These are phyloP conservation scores for Xenopus borealis DNA, from an alignment of 2,113 vertebrate genomes.

Conservation along the genomic window DNA sequence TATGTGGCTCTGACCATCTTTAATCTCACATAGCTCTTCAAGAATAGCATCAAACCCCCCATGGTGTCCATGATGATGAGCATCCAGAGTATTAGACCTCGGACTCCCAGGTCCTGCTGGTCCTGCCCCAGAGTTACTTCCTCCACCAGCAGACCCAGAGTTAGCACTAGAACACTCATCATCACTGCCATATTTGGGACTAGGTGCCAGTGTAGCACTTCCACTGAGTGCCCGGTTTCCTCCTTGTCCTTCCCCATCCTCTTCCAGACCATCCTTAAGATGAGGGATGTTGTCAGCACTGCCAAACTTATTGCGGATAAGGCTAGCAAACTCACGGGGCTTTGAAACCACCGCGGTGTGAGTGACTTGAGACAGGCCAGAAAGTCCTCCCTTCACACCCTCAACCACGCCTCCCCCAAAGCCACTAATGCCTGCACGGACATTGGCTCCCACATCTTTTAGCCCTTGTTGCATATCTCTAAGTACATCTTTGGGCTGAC, in stretches of 20 bases:
- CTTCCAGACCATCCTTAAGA: conserved; percentile 89
- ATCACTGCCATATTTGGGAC: conserved; percentile 94
- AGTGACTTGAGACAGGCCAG: conserved; percentile 82
- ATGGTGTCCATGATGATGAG: conserved; percentile 82
- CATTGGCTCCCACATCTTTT: conserved; percentile 92
- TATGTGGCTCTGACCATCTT: conserved; percentile 86
- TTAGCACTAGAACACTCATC: conserved; percentile 94
- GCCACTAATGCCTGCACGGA: conserved; percentile 93
- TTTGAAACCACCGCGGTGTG: conserved; percentile 94
- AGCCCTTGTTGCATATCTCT: conserved; percentile 97
- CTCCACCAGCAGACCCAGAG: conserved; percentile 77
- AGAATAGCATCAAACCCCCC: conserved; percentile 85
- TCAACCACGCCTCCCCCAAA: conserved; percentile 93
- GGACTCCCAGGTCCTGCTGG: conserved; percentile 80
- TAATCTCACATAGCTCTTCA: conserved; percentile 92
- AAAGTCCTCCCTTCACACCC: conserved; percentile 90
- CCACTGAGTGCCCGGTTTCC: conserved; percentile 81
- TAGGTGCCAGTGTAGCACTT: conserved; percentile 91
- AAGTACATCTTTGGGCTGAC: conserved; percentile 95
- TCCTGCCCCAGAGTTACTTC: conserved; percentile 83
- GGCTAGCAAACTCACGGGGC: conserved; percentile 91
- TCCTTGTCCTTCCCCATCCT: conserved; percentile 82
- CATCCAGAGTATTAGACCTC: conserved; percentile 78
- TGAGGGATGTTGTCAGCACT: conserved; percentile 96
- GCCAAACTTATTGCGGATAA: conserved; percentile 96